Percentiles rank a stretch among this genome's conserved stretches.
Conservation (phyloP, 2,888 invertebrate genomes). For the Cancer borealis region DNA sequence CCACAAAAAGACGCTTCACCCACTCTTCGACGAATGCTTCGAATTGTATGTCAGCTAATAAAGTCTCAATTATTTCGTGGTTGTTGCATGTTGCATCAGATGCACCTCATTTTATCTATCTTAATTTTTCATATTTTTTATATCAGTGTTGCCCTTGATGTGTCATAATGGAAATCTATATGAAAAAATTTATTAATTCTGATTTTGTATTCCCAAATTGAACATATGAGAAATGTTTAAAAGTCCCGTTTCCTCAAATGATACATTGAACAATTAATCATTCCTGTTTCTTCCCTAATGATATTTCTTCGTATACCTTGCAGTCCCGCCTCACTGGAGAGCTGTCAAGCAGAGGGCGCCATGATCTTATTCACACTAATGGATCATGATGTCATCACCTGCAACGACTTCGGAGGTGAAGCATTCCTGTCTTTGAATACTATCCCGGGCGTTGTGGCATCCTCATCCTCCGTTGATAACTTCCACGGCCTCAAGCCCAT, state of each 20-base stretch:
- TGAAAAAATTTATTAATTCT: neutral
- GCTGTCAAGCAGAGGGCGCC: conserved; percentile 89
- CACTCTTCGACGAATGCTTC: conserved; percentile 97
- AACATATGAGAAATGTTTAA: neutral
- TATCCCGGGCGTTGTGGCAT: conserved; percentile 89
- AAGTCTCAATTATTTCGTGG: neutral
- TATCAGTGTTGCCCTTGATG: neutral
- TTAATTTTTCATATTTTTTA: neutral
- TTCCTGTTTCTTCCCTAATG: neutral
- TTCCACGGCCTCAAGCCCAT: conserved; percentile 92
- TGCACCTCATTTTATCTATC: neutral
- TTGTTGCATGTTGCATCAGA: neutral
- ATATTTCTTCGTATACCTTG: neutral
- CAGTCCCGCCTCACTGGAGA: conserved; percentile 88
- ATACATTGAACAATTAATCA: neutral
- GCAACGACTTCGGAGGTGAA: conserved; percentile 98
- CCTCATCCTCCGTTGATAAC: conserved; percentile 88
- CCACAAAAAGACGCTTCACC: conserved; percentile 96
- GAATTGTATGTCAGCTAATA: conserved; percentile 82
- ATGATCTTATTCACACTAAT: conserved; percentile 96
- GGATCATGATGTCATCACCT: conserved; percentile 97
- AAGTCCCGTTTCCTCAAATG: neutral
- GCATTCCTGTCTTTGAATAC: conserved; percentile 90
- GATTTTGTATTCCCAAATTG: neutral
- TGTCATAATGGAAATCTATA: neutral